Base-by-base conservation (phyloP, 1,140 invertebrate genomes). In the Drosophila pallidifrons region DNA sequence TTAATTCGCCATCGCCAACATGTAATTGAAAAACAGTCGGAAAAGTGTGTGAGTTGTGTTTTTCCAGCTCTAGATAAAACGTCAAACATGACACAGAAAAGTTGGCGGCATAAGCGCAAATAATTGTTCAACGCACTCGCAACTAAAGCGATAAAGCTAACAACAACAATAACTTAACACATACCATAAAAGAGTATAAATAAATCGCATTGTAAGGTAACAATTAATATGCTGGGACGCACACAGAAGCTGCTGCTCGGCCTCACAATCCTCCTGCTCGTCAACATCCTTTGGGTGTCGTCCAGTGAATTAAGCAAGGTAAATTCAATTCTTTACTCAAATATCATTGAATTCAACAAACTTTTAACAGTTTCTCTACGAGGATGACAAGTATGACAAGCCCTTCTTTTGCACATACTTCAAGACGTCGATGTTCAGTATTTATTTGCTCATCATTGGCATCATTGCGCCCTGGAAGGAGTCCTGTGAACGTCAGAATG, bases 391-490 rank as follows among this genome's bases (percentile, higher is more conserved):
- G 16, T 98, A 95, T 91, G 94, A 97, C 87, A 98, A 98, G 82
- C 97, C 97, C 61, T 98, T 97, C 93, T 98, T 98, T 92, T 97
- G 95, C 78, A 97, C 97, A 5, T 98, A 97, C 92, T 93, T 97
- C 38, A 98, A 98, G 93, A 98, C 96, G 7, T 96, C 96, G 5
- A 96, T 98, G 96, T 98, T 98, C 91, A 95, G 95, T 1, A 92
- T 98, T 16, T 98, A 98, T 92, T 93, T 98, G 54, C 92, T 97
- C 64, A 96, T 97, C 20, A 96, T 98, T 77, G 94, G 97, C 57
- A 95, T 97, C 74, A 96, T 96, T 94, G 95, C 95, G 60, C 96
- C 96, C 16, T 98, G 97, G 97, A 94, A 96, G 89, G 95, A 96
- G 59, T 95, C 96, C 64, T 98, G 96, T 81, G 94, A 94, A 54